Evolutionary conservation across 2,113 vertebrate species (phyloP).

Genomic region (Columba janthina): DNA sequence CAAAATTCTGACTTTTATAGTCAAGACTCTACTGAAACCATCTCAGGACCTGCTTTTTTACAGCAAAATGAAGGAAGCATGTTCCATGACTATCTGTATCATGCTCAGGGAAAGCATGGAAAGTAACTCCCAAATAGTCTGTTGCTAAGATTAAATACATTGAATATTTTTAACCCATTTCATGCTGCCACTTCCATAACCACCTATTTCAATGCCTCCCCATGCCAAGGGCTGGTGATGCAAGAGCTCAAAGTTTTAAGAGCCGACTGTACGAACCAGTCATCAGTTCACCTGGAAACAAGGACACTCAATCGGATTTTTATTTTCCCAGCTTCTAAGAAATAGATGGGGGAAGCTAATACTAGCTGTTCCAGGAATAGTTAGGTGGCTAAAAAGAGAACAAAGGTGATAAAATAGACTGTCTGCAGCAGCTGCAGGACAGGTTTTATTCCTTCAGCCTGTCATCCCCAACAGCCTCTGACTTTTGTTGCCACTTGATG

Average conservation of each 20-base stretch:
- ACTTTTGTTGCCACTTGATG: background rate
- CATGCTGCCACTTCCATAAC: background rate
- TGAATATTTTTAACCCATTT: background rate
- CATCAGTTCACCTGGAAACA: slow-evolving; percentile 27
- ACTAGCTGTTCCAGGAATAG: slow-evolving; percentile 69
- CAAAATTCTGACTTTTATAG: background rate
- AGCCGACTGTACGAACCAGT: background rate
- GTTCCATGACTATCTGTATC: background rate
- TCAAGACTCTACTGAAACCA: background rate
- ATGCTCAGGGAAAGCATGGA: fast-evolving
- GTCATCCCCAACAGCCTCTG: background rate
- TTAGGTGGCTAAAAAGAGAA: slow-evolving; percentile 57
- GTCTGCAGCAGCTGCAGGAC: background rate
- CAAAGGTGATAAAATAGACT: slow-evolving; percentile 54
- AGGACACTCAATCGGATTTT: background rate
- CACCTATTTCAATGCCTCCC: background rate
- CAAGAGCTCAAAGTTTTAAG: background rate
- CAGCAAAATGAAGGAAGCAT: fast-evolving
- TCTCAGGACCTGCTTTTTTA: background rate
- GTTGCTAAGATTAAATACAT: background rate
- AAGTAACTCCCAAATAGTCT: background rate
- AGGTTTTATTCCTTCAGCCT: slow-evolving; percentile 17
- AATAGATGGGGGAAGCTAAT: slow-evolving; percentile 41
- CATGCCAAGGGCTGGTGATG: background rate
- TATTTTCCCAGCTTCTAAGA: slow-evolving; percentile 53